These are phyloP conservation scores for Lampris megalopsis DNA, from an alignment of 2,113 vertebrate species.

Conservation along the genomic window DNA sequence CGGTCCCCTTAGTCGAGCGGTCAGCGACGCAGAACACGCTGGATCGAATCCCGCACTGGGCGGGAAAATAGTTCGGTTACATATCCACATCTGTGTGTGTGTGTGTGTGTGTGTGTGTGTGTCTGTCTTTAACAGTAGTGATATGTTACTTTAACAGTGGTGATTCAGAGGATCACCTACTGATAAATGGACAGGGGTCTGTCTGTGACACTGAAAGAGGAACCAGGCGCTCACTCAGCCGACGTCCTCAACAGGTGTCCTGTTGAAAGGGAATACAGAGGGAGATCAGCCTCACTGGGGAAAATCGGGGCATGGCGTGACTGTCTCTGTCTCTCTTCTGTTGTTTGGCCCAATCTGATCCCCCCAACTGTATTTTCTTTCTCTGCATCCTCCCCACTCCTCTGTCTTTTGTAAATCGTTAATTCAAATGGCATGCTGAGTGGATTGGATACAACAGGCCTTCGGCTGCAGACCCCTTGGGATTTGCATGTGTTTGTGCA, in stretches of 20 bases:
- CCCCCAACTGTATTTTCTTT: constrained; percentile 71
- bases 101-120: no score
- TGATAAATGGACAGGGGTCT: constrained; percentile 32
- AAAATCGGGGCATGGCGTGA: constrained; percentile 35
- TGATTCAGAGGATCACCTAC: constrained; percentile 35
- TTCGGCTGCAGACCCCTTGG: constrained; percentile 45
- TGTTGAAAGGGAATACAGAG: constrained; percentile 54
- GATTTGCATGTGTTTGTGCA: background rate
- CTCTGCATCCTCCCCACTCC: constrained; percentile 36
- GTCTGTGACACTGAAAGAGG: constrained; percentile 40
- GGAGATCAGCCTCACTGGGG: constrained; percentile 34
- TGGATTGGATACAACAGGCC: constrained; percentile 41
- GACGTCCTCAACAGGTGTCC: constrained; percentile 71
- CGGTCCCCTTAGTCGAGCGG: no score
- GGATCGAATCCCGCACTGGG: no score
- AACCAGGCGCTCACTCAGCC: constrained; percentile 32
- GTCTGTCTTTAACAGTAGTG: no score
- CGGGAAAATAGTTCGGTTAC: no score
- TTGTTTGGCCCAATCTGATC: constrained; percentile 73
- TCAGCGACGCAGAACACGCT: no score
- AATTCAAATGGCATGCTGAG: constrained; percentile 60
- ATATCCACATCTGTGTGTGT: no score
- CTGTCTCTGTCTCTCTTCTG: constrained; percentile 32
- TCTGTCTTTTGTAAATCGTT: constrained; percentile 60
- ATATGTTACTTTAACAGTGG: constrained; percentile 26